phyloP scores from a whole-genome alignment of 2,797 vertebrate genomes.

The Cirrhinus mrigala region DNA sequence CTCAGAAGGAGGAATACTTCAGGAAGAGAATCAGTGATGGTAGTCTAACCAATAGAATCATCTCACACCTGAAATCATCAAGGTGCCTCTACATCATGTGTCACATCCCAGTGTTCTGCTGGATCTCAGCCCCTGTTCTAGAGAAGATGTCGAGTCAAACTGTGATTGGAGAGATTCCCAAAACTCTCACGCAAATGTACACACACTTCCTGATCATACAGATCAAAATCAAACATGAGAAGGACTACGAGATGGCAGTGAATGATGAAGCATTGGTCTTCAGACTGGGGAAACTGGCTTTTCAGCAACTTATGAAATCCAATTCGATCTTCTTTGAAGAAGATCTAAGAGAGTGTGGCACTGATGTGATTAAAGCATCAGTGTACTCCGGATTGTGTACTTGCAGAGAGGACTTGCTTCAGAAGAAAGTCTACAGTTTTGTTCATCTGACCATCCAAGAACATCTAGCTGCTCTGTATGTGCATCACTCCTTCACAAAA shows the following conservation, averaged over 20 bases:
- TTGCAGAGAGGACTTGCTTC: too few species aligned
- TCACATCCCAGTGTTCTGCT: slow-evolving; percentile 51
- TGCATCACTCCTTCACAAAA: background rate
- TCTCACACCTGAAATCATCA: slow-evolving; percentile 39
- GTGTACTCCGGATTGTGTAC: too few species aligned
- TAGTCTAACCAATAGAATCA: slow-evolving; percentile 4
- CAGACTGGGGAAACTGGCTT: slow-evolving; percentile 4
- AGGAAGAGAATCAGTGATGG: slow-evolving; percentile 30
- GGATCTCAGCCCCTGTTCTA: slow-evolving; percentile 35
- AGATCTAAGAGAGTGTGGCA: too few species aligned
- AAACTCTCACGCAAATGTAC: slow-evolving; percentile 21
- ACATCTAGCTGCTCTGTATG: background rate
- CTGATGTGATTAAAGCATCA: too few species aligned
- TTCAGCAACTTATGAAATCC: slow-evolving; percentile 1
- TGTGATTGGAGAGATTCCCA: slow-evolving; percentile 21
- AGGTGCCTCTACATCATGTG: slow-evolving; percentile 46
- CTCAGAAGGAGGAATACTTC: slow-evolving; percentile 31
- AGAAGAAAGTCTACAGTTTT: background rate
- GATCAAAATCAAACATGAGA: background rate
- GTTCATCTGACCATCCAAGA: background rate
- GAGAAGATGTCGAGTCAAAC: slow-evolving; percentile 21
- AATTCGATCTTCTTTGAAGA: slow-evolving; percentile 1
- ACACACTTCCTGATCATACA: slow-evolving; percentile 22
- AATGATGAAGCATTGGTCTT: background rate
- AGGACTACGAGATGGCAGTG: background rate